These are phyloP conservation scores for Paramuricea clavata DNA, from an alignment of 92 coral and sea anemone species.

Conservation along the genomic window DNA sequence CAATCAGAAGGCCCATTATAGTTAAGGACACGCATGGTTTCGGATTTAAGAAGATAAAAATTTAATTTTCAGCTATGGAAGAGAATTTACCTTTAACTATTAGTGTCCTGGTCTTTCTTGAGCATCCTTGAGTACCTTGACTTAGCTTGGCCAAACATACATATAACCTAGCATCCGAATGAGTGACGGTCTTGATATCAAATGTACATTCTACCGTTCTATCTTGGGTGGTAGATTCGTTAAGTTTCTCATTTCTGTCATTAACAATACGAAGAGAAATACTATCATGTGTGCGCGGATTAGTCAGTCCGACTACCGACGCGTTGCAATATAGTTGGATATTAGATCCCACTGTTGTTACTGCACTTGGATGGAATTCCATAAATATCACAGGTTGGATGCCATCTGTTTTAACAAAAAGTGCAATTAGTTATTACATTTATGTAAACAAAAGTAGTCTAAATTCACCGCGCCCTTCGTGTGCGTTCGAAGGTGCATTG, in stretches of 20 bases:
- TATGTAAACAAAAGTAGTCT: too few species aligned
- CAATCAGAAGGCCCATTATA: too few species aligned
- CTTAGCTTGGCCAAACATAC: background rate
- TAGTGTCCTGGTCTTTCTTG: background rate
- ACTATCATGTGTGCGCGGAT: background rate
- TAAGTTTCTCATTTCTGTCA: background rate
- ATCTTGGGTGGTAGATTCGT: background rate
- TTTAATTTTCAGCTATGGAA: too few species aligned
- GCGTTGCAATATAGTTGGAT: slow-evolving; percentile 4
- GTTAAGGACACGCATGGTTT: too few species aligned
- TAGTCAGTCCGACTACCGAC: background rate
- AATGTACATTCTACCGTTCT: background rate
- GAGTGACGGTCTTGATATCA: background rate
- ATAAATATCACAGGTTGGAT: background rate
- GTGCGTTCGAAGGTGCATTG: too few species aligned
- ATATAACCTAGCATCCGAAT: background rate
- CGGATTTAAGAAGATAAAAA: too few species aligned
- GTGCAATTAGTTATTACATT: too few species aligned
- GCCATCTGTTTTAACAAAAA: background rate
- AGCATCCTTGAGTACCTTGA: background rate
- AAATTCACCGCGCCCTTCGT: too few species aligned
- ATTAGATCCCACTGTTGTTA: slow-evolving; percentile 19
- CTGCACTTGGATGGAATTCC: slow-evolving; percentile 5
- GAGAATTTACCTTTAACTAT: slow-evolving; percentile 26
- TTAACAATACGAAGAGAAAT: background rate